These are phyloP conservation scores for Melanotus villosus DNA, from an alignment of 2,888 invertebrate species.

Conservation along the genomic window DNA sequence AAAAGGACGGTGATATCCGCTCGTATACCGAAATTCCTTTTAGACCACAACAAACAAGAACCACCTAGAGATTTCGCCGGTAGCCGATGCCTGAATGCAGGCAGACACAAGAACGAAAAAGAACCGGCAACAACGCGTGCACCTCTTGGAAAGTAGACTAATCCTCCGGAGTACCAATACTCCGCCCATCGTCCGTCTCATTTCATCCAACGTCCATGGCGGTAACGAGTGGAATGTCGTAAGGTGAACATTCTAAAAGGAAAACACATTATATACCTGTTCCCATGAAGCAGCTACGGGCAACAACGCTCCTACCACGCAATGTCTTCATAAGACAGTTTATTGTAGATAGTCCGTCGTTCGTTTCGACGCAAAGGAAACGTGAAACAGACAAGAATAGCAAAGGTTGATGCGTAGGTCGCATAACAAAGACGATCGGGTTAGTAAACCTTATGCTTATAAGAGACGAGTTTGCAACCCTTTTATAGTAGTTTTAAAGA, in stretches of 20 bases:
- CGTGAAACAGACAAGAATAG: constrained; percentile 34
- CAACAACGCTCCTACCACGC: constrained; percentile 46
- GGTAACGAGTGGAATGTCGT: constrained; percentile 34
- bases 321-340: constrained; percentile 46
- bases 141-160: constrained; percentile 43
- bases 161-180: constrained; percentile 18
- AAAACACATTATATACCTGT: constrained; percentile 55
- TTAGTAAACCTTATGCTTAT: constrained; percentile 35
- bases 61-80: constrained; percentile 20
- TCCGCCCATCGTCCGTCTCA: constrained; percentile 37
- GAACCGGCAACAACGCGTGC: constrained; percentile 38
- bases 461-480: constrained; percentile 24
- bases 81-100: constrained; percentile 29
- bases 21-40: constrained; percentile 15
- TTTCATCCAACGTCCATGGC: constrained; percentile 25
- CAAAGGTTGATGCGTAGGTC: constrained; percentile 38
- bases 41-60: constrained; percentile 6
- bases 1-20: neutral
- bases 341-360: constrained; percentile 37
- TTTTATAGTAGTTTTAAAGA: constrained; percentile 24
- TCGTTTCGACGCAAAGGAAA: constrained; percentile 23
- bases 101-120: constrained; percentile 26
- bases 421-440: constrained; percentile 29
- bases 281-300: constrained; percentile 55
- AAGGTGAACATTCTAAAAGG: constrained; percentile 43